Conservation (phyloP, 1,140 invertebrate genomes). For the Telenomus remus region DNA sequence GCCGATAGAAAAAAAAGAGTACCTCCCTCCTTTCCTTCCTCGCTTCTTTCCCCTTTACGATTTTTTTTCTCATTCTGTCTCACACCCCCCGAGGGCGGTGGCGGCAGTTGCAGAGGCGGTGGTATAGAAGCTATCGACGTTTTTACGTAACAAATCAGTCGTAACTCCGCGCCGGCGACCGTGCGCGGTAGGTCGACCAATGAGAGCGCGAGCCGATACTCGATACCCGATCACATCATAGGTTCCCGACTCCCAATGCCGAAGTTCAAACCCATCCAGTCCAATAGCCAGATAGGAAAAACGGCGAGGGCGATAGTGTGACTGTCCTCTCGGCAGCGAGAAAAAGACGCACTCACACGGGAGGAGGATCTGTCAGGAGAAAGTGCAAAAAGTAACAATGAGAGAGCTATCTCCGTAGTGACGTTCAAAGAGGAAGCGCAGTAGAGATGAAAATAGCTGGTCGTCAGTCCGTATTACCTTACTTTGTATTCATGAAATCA, state of each 20-base stretch:
- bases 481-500: conserved; percentile 2
- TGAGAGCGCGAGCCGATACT: conserved; percentile 74
- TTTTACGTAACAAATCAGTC: conserved; percentile 77
- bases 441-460: conserved; percentile 58
- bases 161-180: conserved; percentile 72
- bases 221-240: conserved; percentile 76
- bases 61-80: conserved; percentile 53
- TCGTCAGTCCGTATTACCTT: conserved; percentile 32
- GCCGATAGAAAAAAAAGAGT: conserved; percentile 74
- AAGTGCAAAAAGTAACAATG: conserved; percentile 61
- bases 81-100: conserved; percentile 62
- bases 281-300: conserved; percentile 75
- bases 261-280: conserved; percentile 66
- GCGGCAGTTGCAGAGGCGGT: conserved; percentile 62
- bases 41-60: conserved; percentile 60
- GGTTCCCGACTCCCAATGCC: conserved; percentile 66
- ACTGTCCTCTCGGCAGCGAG: conserved; percentile 45
- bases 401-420: conserved; percentile 54
- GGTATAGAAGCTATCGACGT: conserved; percentile 75
- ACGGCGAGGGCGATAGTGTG: conserved; percentile 58
- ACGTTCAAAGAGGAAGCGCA: conserved; percentile 40
- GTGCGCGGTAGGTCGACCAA: conserved; percentile 72
- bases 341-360: conserved; percentile 38
- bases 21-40: conserved; percentile 56
- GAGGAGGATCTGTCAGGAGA: conserved; percentile 61